Base-by-base conservation (phyloP, 2,797 vertebrate species). In the Melanotaenia boesemani region DNA sequence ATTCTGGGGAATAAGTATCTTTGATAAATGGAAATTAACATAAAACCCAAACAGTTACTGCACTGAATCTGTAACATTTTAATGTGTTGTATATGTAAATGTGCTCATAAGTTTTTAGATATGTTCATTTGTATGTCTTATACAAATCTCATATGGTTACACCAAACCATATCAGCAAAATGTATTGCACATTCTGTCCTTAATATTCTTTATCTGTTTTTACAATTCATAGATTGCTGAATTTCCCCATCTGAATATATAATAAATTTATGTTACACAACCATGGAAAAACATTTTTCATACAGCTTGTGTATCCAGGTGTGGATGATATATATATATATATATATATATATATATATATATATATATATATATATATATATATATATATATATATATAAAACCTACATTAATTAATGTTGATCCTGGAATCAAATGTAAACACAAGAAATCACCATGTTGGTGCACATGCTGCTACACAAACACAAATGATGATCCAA, bases 401-500 rank as follows among this genome's bases (percentile, higher is more conserved):
- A 63, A 58, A 37, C 7, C 36, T 32, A 32, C 32, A 32, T 6
- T 32, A 28, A 32, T 22, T 48, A n/a, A n/a, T n/a, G 20, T n/a
- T 50, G 48, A 50, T 50, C 48, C 20, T n/a, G 48, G 48, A 44
- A 44, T 63, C 39, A 68, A 72, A 71, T 28, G 57, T 57, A 70
- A 79, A 75, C 60, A 81, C 62, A 41, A 50, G 65, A 44, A 39
- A 66, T 13, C 10, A 11, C 20, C 9, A 44, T 26, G 26, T 59
- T 16, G 20, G 18, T 54, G 44, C 70, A 41, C 2, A 34, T 12
- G 0, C 41, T 57, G 55, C 54, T 34, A 63, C 54, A 41, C 55
- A 70, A 48, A 60, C 69, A 56, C 68, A 64, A 60, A 61, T 85
- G 87, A 88, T 84, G 85, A 90, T 89, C 82, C 82, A 88, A 89